Base-by-base conservation (phyloP, 2,113 vertebrate genomes). In the Hyaena hyaena region DNA sequence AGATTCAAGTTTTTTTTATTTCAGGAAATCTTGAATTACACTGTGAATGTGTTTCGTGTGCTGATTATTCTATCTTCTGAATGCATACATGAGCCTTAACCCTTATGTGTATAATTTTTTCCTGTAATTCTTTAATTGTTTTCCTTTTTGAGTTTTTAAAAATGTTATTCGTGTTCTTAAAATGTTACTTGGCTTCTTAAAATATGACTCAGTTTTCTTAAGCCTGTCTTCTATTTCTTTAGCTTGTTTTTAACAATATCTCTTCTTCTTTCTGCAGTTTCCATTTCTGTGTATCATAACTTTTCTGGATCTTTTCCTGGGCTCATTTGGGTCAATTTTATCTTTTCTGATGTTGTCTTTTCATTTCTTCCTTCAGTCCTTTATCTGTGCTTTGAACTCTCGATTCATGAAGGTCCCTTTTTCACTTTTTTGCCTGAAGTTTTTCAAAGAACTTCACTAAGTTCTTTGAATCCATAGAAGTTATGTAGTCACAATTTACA, bases 21-120 rank as follows among this genome's bases (percentile, higher is more conserved):
- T 95, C 76, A 88, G 65, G 83, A 97, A 80, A 50, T 80, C 83
- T 88, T 88, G 82, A 88, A 50, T 93, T 93, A 85, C 39, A 76
- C 43, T 85, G 90, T 80, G 50, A 76, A 33, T 65, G 58, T 31
- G 53, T 43, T 91, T 43, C 71, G 7, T 84, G 45, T 31, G 50
- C 81, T 94, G 45, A 53, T 68, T 82, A 8, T 85, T 87, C 76
- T 76, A 16, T 88, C 81, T 94, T 96, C 66, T 5, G 39, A 82
- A 84, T 66, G 45, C 21, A 33, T 74, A 92, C 33, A 43, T 92
- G 73, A 82, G 58, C 35, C 12, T 77, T 73, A 84, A 68, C 31
- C 87, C 66, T 90, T 48, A 14, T 21, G 9, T 43, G 45, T 48
- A 55, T 69, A 5, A 73, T 50, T 28, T 95, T 82, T 83, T 87